Conservation (phyloP, 2,113 vertebrate genomes). For the Perca fluviatilis region DNA sequence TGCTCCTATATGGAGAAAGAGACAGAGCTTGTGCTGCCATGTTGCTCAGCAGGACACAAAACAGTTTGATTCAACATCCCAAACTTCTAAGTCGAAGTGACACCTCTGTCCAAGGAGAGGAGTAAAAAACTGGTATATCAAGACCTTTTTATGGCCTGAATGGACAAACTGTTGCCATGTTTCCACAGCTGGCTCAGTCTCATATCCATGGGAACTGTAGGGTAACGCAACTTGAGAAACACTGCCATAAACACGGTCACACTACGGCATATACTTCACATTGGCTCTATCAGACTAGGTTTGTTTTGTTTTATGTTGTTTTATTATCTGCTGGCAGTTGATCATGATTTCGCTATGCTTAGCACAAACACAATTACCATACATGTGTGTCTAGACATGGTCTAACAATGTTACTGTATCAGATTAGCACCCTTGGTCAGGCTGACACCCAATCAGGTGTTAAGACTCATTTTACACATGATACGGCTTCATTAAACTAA, state of each 20-base stretch:
- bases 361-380: slow-evolving; percentile 4
- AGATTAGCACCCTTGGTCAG: slow-evolving; percentile 47
- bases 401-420: slow-evolving; percentile 33
- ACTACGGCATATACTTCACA: background rate
- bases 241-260: slow-evolving; percentile 14
- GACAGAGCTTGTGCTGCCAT: background rate
- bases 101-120: slow-evolving; percentile 29
- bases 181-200: slow-evolving; percentile 31
- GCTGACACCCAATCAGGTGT: slow-evolving; percentile 51
- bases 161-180: slow-evolving; percentile 34
- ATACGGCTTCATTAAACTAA: slow-evolving; percentile 44
- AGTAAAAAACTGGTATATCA: background rate
- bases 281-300: background rate
- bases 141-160: slow-evolving; percentile 17
- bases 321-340: background rate
- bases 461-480: slow-evolving; percentile 60
- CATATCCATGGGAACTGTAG: slow-evolving; percentile 37
- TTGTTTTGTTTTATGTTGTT: too few relatives aligned
- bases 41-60: slow-evolving; percentile 7
- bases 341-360: background rate
- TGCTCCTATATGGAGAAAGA: slow-evolving; percentile 40
- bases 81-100: slow-evolving; percentile 8
- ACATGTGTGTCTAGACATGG: slow-evolving; percentile 27
- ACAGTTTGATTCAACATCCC: slow-evolving; percentile 28
- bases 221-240: slow-evolving; percentile 18